These are phyloP conservation scores for Helicoverpa assulta DNA, from an alignment of 2,888 invertebrate species.

Conservation along the genomic window DNA sequence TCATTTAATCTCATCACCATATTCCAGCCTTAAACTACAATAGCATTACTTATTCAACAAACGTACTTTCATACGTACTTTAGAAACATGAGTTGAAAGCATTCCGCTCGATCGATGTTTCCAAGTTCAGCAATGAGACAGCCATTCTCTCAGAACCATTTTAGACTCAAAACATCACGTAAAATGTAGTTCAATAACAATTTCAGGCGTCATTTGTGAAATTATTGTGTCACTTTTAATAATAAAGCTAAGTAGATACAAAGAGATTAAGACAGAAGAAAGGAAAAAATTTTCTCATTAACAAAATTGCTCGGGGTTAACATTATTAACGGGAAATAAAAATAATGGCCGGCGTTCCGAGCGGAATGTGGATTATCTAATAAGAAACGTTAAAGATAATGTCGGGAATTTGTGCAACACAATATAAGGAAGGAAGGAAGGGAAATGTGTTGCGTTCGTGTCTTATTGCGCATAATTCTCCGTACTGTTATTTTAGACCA, in stretches of 20 bases:
- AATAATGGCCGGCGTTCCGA: conserved; percentile 58
- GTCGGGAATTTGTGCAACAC: conserved; percentile 56
- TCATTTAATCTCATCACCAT: background rate
- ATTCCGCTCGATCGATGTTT: conserved; percentile 39
- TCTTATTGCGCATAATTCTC: conserved; percentile 42
- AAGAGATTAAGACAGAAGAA: conserved; percentile 58
- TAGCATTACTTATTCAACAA: conserved; percentile 26
- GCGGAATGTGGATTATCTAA: conserved; percentile 65
- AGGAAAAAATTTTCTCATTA: conserved; percentile 62
- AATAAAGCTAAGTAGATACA: conserved; percentile 62
- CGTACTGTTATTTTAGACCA: conserved; percentile 18
- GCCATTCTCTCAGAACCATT: conserved; percentile 17
- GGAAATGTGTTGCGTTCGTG: conserved; percentile 45
- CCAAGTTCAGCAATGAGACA: conserved; percentile 37
- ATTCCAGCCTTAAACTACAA: conserved; percentile 19
- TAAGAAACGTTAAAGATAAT: conserved; percentile 59
- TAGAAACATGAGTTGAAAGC: conserved; percentile 40
- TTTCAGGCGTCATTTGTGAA: conserved; percentile 50
- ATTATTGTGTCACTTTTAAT: conserved; percentile 59
- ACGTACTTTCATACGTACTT: conserved; percentile 23
- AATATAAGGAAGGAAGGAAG: conserved; percentile 48
- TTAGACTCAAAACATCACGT: conserved; percentile 6
- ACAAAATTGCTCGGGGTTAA: conserved; percentile 60
- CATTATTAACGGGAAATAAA: conserved; percentile 64
- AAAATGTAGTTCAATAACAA: conserved; percentile 31